Evolutionary conservation across 2,113 vertebrate genomes (phyloP).

Genomic region (Anseranas semipalmata): DNA sequence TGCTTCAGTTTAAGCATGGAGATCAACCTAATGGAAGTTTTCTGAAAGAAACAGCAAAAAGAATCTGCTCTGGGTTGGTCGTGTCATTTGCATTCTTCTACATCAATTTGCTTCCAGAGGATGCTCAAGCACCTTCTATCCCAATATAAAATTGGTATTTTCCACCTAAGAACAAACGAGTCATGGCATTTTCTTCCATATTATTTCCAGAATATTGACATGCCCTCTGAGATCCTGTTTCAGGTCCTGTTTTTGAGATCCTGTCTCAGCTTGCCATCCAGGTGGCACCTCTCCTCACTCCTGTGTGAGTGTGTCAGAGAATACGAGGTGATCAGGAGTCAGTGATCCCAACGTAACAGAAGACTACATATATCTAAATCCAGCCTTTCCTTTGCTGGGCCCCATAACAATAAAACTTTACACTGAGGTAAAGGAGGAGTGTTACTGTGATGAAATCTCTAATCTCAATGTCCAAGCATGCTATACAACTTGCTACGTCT

Average conservation of each 20-base stretch:
- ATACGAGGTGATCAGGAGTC: not conserved
- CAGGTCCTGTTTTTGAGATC: not conserved
- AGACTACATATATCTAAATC: not conserved
- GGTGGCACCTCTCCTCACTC: not conserved
- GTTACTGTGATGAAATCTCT: too few species aligned
- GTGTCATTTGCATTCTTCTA: not conserved
- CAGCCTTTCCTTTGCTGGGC: not conserved
- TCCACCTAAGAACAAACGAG: not conserved
- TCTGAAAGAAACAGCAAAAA: not conserved
- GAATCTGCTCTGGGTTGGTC: not conserved
- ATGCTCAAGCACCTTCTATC: not conserved
- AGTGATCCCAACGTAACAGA: not conserved
- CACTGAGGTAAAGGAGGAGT: not conserved
- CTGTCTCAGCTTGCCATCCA: not conserved
- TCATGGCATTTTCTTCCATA: not conserved
- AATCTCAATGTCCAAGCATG: too few species aligned
- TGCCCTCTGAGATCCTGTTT: not conserved
- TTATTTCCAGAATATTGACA: not conserved
- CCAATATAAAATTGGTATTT: too few species aligned
- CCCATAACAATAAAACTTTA: not conserved
- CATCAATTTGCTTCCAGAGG: not conserved
- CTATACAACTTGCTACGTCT: not conserved
- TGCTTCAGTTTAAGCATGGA: not conserved
- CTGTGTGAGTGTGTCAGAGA: too few species aligned
- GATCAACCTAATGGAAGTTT: not conserved